Base-by-base conservation (phyloP, 2,797 vertebrate genomes). In the Arremon aurantiirostris region DNA sequence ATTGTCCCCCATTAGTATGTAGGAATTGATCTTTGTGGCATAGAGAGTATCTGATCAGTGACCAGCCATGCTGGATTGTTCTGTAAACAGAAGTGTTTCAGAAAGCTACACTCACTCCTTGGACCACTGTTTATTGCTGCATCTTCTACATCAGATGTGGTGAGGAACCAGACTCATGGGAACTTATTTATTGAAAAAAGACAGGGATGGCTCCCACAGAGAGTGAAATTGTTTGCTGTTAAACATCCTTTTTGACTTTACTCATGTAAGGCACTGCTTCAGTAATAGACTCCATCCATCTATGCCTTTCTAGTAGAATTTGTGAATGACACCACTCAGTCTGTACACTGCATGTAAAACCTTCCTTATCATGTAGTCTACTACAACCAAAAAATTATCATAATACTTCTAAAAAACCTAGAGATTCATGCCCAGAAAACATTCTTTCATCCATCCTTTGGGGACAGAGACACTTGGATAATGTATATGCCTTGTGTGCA, bases 381-480 rank as follows among this genome's bases (percentile, higher is more conserved):
- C 61, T 65, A 71, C 16, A 91, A 93, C 87, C 42, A 96, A 80
- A 52, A 91, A 81, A 69, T 59, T 86, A 85, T 56, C 39, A 19
- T n/a, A 87, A 65, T 15, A 20, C 24, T 76, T 75, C 61, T 89
- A 49, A 22, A 86, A 91, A 66, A 41, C 2, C 20, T 23, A 86
- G 42, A 79, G 46, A 80, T 57, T 81, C 35, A 55, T 86, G 53
- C 61, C 81, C 65, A 81, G 84, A 94, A 91, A 89, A 75, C 11
- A 30, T 88, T 92, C 76, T 95, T 97, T 93, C 60, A 93, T 93
- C 71, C 64, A 44, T 71, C 85, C 90, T 93, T 80, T 80, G 46
- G 66, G 86, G 68, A 94, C 28, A 57, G 52, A 86, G 75, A 66
- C 49, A 34, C 56, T 95, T 88, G 49, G 82, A 91, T 95, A 81